These are phyloP conservation scores for Caenorhabditis imperialis DNA, from an alignment of 2,888 invertebrate species.

Conservation along the genomic window DNA sequence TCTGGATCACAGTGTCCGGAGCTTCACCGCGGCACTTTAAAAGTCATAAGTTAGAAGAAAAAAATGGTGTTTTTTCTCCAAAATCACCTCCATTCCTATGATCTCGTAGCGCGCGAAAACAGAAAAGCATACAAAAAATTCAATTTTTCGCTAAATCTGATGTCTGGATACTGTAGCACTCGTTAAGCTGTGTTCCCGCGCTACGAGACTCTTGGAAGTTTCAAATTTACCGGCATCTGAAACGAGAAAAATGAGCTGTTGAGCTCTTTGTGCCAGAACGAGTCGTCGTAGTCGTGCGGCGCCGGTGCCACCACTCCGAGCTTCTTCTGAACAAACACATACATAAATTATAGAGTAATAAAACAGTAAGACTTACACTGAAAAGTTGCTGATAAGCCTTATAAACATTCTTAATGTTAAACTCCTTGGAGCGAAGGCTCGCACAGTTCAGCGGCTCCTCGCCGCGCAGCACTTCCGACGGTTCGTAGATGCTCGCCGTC, in stretches of 20 bases:
- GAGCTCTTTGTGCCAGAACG: slow-evolving; percentile 17
- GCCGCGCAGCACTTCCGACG: slow-evolving; percentile 7
- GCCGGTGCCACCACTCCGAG: slow-evolving; percentile 15
- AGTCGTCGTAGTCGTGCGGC: slow-evolving; percentile 23
- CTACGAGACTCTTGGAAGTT: not conserved
- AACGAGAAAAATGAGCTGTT: not conserved
- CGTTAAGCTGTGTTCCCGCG: too few relatives aligned
- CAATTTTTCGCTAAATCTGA: too few relatives aligned
- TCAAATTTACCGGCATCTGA: slow-evolving; percentile 4
- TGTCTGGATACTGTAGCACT: too few relatives aligned
- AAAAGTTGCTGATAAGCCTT: slow-evolving; percentile 9
- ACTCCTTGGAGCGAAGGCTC: slow-evolving; percentile 40
- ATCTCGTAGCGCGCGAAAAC: too few relatives aligned
- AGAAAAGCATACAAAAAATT: too few relatives aligned
- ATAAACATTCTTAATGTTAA: slow-evolving; percentile 37
- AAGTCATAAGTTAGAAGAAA: not conserved
- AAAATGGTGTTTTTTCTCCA: too few relatives aligned
- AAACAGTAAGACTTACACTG: too few relatives aligned
- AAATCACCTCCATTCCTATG: too few relatives aligned
- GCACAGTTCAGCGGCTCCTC: slow-evolving; percentile 30
- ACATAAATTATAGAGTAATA: too few relatives aligned
- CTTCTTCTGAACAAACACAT: slow-evolving; percentile 19
- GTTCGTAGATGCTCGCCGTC: slow-evolving; percentile 26
- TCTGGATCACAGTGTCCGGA: not conserved
- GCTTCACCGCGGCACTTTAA: slow-evolving; percentile 38